Conservation (phyloP, 2,797 vertebrate genomes). For the Falco concolor region DNA sequence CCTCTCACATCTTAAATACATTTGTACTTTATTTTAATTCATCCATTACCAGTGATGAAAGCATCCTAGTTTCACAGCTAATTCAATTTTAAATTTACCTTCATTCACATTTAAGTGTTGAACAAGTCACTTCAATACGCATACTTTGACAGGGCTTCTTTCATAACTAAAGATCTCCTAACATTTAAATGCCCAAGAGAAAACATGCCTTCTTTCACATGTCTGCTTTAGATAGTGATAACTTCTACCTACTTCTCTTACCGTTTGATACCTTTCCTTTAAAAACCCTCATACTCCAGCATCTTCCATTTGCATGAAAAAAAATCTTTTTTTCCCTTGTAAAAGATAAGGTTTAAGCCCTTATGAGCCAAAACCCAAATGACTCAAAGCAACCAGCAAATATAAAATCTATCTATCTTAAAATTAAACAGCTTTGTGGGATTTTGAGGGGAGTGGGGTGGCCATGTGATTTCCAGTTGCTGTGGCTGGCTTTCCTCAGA, state of each 20-base stretch:
- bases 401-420: not conserved
- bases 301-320: not conserved
- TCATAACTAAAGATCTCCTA: not conserved
- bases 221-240: not conserved
- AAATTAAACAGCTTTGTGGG: not conserved
- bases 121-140: not conserved
- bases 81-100: not conserved
- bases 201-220: not conserved
- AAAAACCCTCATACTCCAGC: not conserved
- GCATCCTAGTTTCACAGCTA: not conserved
- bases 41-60: not conserved
- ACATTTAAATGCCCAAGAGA: not conserved
- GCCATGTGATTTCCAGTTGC: accelerated
- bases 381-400: not conserved
- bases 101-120: not conserved
- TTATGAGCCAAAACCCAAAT: not conserved
- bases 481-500: not conserved
- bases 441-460: not conserved
- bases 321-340: not conserved
- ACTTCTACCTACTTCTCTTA: not conserved
- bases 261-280: not conserved
- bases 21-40: not conserved
- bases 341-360: not conserved
- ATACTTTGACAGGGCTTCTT: not conserved
- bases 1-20: not conserved